Percentiles rank a stretch among this genome's conserved stretches.
Conservation (phyloP, 1,140 invertebrate species). For the Varroa destructor region DNA sequence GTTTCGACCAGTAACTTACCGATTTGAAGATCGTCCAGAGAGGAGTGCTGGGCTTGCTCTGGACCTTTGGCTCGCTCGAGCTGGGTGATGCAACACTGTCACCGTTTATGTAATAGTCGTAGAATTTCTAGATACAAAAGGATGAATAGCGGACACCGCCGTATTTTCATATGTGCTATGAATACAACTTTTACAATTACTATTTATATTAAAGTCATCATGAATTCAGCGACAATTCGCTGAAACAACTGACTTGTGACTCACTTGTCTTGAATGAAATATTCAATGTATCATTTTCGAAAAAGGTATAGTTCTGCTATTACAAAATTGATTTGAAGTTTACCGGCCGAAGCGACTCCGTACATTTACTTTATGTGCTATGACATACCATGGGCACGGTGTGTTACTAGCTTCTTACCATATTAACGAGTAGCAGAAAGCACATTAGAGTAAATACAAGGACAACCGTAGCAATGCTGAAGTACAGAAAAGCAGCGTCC, state of each 20-base stretch:
- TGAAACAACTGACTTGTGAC: too few relatives aligned
- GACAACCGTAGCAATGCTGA: constrained; percentile 57
- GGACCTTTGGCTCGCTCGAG: too few relatives aligned
- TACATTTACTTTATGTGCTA: too few relatives aligned
- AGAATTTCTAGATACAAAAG: constrained; percentile 36
- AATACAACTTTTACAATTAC: too few relatives aligned
- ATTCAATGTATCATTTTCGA: too few relatives aligned
- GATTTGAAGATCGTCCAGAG: constrained; percentile 20
- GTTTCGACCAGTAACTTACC: not conserved
- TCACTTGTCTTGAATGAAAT: too few relatives aligned
- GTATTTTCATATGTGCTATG: constrained; percentile 17
- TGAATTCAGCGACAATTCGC: too few relatives aligned
- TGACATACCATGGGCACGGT: too few relatives aligned
- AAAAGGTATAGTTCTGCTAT: too few relatives aligned
- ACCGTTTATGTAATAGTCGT: constrained; percentile 36
- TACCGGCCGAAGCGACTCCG: too few relatives aligned
- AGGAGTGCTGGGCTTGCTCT: not conserved
- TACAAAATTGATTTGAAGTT: too few relatives aligned
- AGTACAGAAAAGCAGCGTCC: constrained; percentile 69
- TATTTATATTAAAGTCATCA: too few relatives aligned
- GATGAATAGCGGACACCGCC: not conserved
- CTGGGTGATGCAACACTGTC: constrained; percentile 5
- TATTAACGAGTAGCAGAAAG: constrained; percentile 42
- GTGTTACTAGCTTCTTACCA: not conserved
- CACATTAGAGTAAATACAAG: constrained; percentile 55